Percentiles rank a stretch among this genome's conserved stretches.
phyloP scores from a whole-genome alignment of 2,888 invertebrate species.

The Tricholauxania praeusta region DNA sequence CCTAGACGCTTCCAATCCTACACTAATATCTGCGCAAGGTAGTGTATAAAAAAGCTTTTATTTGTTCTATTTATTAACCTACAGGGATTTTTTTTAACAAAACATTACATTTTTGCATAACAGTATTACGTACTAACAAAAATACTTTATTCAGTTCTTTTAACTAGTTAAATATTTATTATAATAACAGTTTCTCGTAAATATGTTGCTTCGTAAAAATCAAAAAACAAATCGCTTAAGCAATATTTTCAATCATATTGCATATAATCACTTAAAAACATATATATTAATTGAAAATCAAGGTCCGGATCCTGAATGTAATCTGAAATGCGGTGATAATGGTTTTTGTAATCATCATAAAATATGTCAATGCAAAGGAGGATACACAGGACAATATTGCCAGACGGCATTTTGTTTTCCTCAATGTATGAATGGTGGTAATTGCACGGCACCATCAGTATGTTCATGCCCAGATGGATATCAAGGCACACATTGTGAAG shows the following conservation, averaged over 20 bases:
- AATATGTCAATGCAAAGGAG: slow-evolving; percentile 89
- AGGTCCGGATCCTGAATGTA: slow-evolving; percentile 92
- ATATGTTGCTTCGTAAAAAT: too few relatives aligned
- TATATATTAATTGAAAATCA: slow-evolving; percentile 53
- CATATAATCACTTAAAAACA: too few relatives aligned
- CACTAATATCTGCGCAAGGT: slow-evolving; percentile 68
- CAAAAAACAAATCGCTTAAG: too few relatives aligned
- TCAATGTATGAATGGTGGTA: slow-evolving; percentile 92
- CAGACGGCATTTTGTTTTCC: slow-evolving; percentile 91
- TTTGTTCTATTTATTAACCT: slow-evolving; percentile 1
- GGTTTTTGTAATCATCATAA: slow-evolving; percentile 87
- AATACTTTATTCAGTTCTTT: too few relatives aligned
- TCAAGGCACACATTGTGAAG: slow-evolving; percentile 91
- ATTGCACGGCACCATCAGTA: slow-evolving; percentile 89
- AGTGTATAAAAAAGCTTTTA: slow-evolving; percentile 61
- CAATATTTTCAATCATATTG: too few relatives aligned
- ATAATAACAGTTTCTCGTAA: background rate
- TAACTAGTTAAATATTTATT: too few relatives aligned
- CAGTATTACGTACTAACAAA: too few relatives aligned
- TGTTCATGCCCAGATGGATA: slow-evolving; percentile 92
- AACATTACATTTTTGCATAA: too few relatives aligned
- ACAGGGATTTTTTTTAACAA: too few relatives aligned
- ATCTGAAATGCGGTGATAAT: slow-evolving; percentile 87
- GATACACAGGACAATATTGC: slow-evolving; percentile 92
- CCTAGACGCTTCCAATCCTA: slow-evolving; percentile 67